Evolutionary conservation across 2,113 vertebrate species (phyloP).

Genomic region (Neotragus moschatus): DNA sequence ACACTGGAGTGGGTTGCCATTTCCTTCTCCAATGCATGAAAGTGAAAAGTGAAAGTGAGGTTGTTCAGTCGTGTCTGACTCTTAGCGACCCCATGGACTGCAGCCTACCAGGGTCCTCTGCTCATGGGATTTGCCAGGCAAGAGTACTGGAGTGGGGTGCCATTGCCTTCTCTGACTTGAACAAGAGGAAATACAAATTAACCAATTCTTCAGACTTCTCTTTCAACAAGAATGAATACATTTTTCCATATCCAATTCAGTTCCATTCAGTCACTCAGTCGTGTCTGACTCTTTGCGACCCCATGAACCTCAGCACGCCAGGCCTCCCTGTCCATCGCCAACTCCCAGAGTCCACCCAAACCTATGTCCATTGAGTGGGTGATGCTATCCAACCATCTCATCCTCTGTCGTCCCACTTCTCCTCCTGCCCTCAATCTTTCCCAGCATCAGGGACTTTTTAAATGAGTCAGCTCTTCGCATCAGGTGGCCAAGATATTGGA

Average conservation of each 20-base stretch:
- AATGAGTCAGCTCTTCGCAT: not conserved
- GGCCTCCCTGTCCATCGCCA: not conserved
- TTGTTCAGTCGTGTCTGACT: too few species aligned
- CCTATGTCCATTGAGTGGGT: rapidly evolving
- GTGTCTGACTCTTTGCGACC: rapidly evolving
- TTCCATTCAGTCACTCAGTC: not conserved
- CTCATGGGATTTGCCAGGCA: too few species aligned
- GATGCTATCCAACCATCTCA: not conserved
- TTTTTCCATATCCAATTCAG: not conserved
- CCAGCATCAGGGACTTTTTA: not conserved
- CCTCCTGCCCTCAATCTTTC: not conserved
- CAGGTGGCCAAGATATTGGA: not conserved
- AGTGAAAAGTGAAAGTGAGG: too few species aligned
- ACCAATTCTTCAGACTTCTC: not conserved
- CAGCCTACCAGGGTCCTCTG: too few species aligned
- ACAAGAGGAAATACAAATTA: not conserved
- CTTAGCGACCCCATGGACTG: too few species aligned
- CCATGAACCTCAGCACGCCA: not conserved
- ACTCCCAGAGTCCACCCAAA: not conserved
- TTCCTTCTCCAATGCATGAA: too few species aligned
- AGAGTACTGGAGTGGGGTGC: too few species aligned
- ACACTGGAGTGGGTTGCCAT: too few species aligned
- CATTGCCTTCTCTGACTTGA: too few species aligned
- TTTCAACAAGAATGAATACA: not conserved
- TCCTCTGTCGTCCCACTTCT: not conserved